A percentile compares a stretch with the other conserved stretches of the same genome.
phyloP scores from a whole-genome alignment of 2,888 invertebrate species.

The Phoronis australis region DNA sequence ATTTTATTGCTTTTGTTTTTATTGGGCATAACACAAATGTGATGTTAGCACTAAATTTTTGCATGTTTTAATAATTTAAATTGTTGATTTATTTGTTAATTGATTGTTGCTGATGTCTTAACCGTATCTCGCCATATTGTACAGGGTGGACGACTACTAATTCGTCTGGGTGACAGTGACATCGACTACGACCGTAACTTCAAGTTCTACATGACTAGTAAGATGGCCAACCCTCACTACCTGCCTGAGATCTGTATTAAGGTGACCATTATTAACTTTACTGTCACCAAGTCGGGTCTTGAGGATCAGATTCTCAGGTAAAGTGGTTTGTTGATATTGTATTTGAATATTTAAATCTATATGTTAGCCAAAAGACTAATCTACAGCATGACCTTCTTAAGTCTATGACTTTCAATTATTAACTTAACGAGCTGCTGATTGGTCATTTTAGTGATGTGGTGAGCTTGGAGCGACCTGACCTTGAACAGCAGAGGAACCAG shows the following conservation, averaged over 20 bases:
- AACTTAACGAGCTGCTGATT: too few relatives aligned
- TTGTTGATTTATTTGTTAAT: too few relatives aligned
- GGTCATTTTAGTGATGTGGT: conserved; percentile 48
- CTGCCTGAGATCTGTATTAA: conserved; percentile 54
- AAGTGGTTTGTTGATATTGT: too few relatives aligned
- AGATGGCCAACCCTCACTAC: conserved; percentile 54
- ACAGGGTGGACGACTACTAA: conserved; percentile 52
- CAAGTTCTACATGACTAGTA: conserved; percentile 54
- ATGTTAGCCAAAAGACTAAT: too few relatives aligned
- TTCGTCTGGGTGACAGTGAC: conserved; percentile 53
- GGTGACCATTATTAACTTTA: conserved; percentile 54
- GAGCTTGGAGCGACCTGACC: conserved; percentile 52
- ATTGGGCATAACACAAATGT: not conserved
- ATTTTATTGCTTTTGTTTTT: too few relatives aligned
- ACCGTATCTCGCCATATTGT: too few relatives aligned
- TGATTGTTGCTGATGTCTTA: too few relatives aligned
- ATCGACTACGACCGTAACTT: conserved; percentile 54
- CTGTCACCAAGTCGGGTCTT: conserved; percentile 50
- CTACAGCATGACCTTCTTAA: too few relatives aligned
- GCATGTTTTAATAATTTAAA: not conserved
- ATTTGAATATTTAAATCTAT: too few relatives aligned
- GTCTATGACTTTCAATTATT: not conserved
- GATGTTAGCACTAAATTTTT: not conserved
- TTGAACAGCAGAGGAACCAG: conserved; percentile 53
- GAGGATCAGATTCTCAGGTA: conserved; percentile 53